Conservation (phyloP, 2,888 invertebrate genomes). For the Geophilus truncorum region DNA sequence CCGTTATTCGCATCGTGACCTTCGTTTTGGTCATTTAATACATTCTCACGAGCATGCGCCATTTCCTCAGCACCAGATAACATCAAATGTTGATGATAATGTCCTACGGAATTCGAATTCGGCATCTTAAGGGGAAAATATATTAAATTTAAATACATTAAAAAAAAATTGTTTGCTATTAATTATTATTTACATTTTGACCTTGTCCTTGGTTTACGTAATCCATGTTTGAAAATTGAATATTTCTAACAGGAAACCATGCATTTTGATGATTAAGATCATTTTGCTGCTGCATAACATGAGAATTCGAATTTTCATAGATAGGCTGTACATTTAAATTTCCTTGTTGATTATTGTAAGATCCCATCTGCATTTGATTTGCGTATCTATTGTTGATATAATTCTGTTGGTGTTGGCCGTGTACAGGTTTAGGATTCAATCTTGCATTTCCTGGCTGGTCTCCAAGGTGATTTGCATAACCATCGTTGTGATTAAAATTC, state of each 20-base stretch:
- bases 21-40: background rate
- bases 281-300: no score
- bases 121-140: background rate
- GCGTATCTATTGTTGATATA: background rate
- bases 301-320: background rate
- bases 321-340: no score
- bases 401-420: background rate
- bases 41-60: background rate
- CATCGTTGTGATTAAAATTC: background rate
- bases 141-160: background rate
- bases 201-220: background rate
- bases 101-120: background rate
- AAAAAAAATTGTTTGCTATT: background rate
- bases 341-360: background rate
- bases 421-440: background rate
- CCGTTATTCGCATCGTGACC: background rate
- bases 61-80: background rate
- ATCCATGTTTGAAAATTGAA: background rate
- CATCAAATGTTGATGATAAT: background rate
- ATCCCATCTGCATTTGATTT: background rate
- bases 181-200: background rate
- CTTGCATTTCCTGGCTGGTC: background rate
- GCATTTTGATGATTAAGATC: background rate
- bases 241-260: background rate
- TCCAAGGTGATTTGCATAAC: background rate